phyloP scores from a whole-genome alignment of 1,140 invertebrate species.

The Drosophila yakuba region DNA sequence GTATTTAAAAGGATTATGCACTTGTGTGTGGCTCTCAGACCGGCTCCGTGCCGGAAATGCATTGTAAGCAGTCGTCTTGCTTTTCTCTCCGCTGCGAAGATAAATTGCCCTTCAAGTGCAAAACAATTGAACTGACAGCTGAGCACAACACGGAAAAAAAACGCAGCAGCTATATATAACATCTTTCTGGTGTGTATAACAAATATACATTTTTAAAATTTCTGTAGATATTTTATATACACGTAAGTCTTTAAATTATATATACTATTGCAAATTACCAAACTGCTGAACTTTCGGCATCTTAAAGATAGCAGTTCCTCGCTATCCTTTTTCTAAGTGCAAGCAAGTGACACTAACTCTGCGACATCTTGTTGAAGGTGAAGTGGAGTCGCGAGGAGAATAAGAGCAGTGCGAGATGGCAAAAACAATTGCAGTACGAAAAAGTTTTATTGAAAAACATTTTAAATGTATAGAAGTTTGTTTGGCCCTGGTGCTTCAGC shows the following conservation, averaged over 20 bases:
- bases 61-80: constrained; percentile 69
- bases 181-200: no score
- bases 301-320: neutral
- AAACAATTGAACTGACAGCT: constrained; percentile 72
- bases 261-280: neutral
- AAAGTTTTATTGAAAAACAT: constrained; percentile 81
- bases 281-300: no score
- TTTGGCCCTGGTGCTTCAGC: constrained; percentile 43
- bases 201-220: no score
- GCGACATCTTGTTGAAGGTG: constrained; percentile 48
- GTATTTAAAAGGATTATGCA: constrained; percentile 80
- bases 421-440: constrained; percentile 72
- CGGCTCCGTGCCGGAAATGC: constrained; percentile 59
- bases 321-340: constrained; percentile 6
- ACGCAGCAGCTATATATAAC: neutral
- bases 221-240: neutral
- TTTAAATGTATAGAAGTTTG: constrained; percentile 70
- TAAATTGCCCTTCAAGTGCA: constrained; percentile 74
- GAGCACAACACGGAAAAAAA: constrained; percentile 17
- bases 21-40: constrained; percentile 62
- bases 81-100: constrained; percentile 50
- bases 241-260: neutral
- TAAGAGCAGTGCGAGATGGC: constrained; percentile 43
- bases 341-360: constrained; percentile 8
- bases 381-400: constrained; percentile 27